These are phyloP conservation scores for Leucophenga montana DNA, from an alignment of 2,888 invertebrate genomes.

Conservation along the genomic window DNA sequence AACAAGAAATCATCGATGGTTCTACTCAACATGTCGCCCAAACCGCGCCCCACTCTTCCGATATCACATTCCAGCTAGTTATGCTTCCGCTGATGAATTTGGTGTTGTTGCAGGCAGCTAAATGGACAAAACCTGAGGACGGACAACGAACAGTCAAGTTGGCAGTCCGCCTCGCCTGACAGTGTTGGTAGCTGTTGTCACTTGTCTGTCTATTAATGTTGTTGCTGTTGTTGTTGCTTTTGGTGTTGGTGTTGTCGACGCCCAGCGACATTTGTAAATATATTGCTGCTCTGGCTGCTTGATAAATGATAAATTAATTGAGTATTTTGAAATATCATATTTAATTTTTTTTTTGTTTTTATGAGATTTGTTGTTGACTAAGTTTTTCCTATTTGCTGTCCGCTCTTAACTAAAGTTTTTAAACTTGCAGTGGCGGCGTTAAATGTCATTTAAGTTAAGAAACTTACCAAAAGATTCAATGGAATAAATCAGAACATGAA, in stretches of 20 bases:
- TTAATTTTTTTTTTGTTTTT: conserved; percentile 18
- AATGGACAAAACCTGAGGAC: conserved; percentile 3
- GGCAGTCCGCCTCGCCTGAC: neutral
- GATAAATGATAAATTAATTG: conserved; percentile 67
- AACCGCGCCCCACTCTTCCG: conserved; percentile 11
- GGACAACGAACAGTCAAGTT: conserved; percentile 22
- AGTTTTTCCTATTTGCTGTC: too few species aligned
- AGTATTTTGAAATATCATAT: conserved; percentile 53
- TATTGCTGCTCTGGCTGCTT: conserved; percentile 52
- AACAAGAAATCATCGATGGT: conserved; percentile 30
- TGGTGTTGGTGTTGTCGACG: conserved; percentile 33
- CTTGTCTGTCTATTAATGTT: conserved; percentile 33
- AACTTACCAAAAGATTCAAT: too few species aligned
- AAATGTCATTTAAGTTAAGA: too few species aligned
- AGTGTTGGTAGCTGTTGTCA: conserved; percentile 43
- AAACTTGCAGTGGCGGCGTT: too few species aligned
- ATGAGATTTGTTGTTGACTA: neutral
- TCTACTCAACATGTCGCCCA: neutral
- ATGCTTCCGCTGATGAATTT: too few species aligned
- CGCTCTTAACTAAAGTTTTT: neutral
- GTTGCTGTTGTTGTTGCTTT: conserved; percentile 29
- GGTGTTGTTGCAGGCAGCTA: conserved; percentile 4
- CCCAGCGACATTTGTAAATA: conserved; percentile 25
- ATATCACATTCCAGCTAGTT: too few species aligned
- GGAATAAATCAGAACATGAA: too few species aligned